Evolutionary conservation across 2,113 vertebrate genomes (phyloP), one percentile per base, ranked within the genome.

Genomic region (Macquaria australasica): DNA sequence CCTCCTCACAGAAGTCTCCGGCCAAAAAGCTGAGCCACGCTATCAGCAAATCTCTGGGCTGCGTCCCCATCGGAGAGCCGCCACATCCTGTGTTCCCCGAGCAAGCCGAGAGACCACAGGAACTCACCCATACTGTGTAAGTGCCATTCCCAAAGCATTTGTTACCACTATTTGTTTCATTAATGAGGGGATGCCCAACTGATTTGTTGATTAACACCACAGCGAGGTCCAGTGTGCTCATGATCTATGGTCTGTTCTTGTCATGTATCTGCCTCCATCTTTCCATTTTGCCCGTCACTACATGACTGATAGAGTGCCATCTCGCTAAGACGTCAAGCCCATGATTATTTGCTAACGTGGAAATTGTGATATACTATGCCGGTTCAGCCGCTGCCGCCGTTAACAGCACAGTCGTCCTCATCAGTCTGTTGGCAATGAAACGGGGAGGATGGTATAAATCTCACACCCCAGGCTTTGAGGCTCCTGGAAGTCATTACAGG

Each of bases 1-100:
- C 55, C 37, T 34, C 69, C 75, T 83, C 69, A 76, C 97, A 99
- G 98, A 99, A 99, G 90, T 99, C 98, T 11, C 98, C 98, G 4
- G 98, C 98, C 50, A 99, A 99, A 96, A 99, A 99, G 97, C 96
- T 99, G 95, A 98, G 97, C 96, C 98, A 99, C 45, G 98, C 98
- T 15, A 99, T 99, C 95, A 99, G 98, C 82, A 98, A 97, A 83
- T 99, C 98, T 2, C 96, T 99, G 11, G 98, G 98, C 74, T 99
- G 98, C 0, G 97, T 99, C 5, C 98, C 98, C 67, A 98, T 97
- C n/a, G 93, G 98, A 90, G 98, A 99, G 37, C 96, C 97, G 0
- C 97, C 97, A 0, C 98, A 98, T 72, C 98, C 98, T 0, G 92
- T 99, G 25, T 99, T 98, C 87, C 98, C 98, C 0, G 98, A 99